Evolutionary conservation across 2,888 invertebrate species (phyloP).

Genomic region (Lampropteryx suffumata): DNA sequence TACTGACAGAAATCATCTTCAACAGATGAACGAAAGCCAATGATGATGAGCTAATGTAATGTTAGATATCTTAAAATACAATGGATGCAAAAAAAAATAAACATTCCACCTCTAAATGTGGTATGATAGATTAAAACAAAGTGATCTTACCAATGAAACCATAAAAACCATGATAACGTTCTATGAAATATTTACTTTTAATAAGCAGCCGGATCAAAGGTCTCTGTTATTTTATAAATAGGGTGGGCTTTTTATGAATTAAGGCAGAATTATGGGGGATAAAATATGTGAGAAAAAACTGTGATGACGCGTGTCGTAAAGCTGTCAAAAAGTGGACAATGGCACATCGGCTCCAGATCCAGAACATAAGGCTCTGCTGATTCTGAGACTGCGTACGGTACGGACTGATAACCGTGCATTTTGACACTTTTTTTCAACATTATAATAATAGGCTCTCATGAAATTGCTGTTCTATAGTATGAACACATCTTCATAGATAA

Average conservation of each 20-base stretch:
- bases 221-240: constrained; percentile 76
- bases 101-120: too few species aligned
- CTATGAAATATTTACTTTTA: constrained; percentile 81
- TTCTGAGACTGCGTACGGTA: background rate
- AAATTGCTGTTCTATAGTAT: too few species aligned
- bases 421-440: too few species aligned
- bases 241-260: constrained; percentile 64
- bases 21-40: too few species aligned
- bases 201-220: constrained; percentile 81
- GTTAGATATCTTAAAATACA: too few species aligned
- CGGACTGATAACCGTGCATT: too few species aligned
- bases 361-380: background rate
- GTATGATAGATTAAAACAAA: constrained; percentile 1
- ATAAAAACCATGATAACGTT: constrained; percentile 48
- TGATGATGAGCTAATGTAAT: too few species aligned
- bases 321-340: constrained; percentile 45
- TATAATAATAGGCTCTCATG: too few species aligned
- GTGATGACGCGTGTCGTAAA: constrained; percentile 59
- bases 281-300: constrained; percentile 52
- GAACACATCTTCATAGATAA: too few species aligned
- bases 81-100: too few species aligned
- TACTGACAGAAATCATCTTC: too few species aligned
- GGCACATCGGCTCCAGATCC: constrained; percentile 3
- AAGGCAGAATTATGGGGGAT: constrained; percentile 49
- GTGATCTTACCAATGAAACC: constrained; percentile 12